A percentile compares a stretch with the other conserved stretches of the same genome.
Evolutionary conservation across 1,140 invertebrate genomes (phyloP).

Genomic region (Plodia interpunctella): DNA sequence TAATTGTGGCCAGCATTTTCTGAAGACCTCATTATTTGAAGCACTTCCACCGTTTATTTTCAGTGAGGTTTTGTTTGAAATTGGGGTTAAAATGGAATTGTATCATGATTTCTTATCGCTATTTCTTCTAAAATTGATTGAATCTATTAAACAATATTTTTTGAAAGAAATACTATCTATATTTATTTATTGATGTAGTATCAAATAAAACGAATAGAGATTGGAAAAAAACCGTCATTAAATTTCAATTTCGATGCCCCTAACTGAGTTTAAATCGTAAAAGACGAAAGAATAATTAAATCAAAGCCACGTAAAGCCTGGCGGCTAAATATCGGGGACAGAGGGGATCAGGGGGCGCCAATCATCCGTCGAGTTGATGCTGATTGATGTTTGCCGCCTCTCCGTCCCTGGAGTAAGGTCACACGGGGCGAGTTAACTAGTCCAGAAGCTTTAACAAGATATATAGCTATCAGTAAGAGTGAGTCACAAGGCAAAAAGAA

Average conservation of each 20-base stretch:
- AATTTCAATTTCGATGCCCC: neutral
- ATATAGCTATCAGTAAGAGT: no score
- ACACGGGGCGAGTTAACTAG: neutral
- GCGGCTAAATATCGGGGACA: constrained; percentile 7
- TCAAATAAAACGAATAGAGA: neutral
- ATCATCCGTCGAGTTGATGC: constrained; percentile 5
- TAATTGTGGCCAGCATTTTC: neutral
- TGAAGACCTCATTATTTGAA: constrained; percentile 1
- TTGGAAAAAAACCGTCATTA: neutral
- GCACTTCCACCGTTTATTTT: neutral
- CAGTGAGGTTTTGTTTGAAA: no score
- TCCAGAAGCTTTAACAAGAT: neutral
- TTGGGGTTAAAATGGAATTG: no score
- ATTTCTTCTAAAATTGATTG: no score
- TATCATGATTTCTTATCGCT: no score
- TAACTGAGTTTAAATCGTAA: neutral
- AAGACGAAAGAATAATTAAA: constrained; percentile 9
- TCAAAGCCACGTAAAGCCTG: constrained; percentile 8
- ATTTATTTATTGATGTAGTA: no score
- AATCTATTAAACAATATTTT: no score
- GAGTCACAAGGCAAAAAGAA: no score
- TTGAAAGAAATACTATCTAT: no score
- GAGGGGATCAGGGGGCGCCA: constrained; percentile 4
- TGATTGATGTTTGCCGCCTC: constrained; percentile 9
- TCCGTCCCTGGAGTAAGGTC: no score